phyloP scores from a whole-genome alignment of 2,888 invertebrate species.

The Oscheius sp. region DNA sequence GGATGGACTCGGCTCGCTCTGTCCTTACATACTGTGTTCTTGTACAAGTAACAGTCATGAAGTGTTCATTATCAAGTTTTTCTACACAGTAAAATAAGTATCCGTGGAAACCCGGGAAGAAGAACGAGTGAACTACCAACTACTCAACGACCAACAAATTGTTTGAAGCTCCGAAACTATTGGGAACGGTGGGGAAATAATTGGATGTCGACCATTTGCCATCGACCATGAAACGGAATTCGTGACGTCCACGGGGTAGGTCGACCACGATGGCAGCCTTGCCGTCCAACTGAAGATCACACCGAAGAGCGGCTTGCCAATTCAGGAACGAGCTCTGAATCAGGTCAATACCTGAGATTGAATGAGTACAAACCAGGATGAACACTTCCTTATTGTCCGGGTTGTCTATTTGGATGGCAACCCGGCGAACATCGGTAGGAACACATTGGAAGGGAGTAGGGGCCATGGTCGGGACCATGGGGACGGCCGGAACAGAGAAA shows the following conservation, averaged over 20 bases:
- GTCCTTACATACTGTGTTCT: too few species aligned
- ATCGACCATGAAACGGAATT: slow-evolving; percentile 67
- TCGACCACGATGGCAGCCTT: slow-evolving; percentile 61
- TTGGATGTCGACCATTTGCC: slow-evolving; percentile 61
- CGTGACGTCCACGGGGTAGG: slow-evolving; percentile 63
- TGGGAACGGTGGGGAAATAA: slow-evolving; percentile 52
- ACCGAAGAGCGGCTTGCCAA: slow-evolving; percentile 66
- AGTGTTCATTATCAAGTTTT: too few species aligned
- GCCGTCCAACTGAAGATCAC: slow-evolving; percentile 46
- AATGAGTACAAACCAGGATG: slow-evolving; percentile 50
- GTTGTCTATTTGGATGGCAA: slow-evolving; percentile 56
- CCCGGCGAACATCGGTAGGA: slow-evolving; percentile 44
- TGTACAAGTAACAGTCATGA: too few species aligned
- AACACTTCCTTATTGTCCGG: slow-evolving; percentile 57
- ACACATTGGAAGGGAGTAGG: slow-evolving; percentile 38
- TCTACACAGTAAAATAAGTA: background rate
- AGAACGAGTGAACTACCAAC: background rate
- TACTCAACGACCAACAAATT: slow-evolving; percentile 58
- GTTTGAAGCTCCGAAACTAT: slow-evolving; percentile 58
- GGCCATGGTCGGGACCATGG: slow-evolving; percentile 35
- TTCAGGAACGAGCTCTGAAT: slow-evolving; percentile 65
- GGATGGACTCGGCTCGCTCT: too few species aligned
- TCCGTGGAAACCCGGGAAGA: slow-evolving; percentile 30
- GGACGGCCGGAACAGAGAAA: slow-evolving; percentile 37
- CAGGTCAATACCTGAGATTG: background rate